phyloP scores from a whole-genome alignment of 2,888 invertebrate species.

The Chorisops tibialis region DNA sequence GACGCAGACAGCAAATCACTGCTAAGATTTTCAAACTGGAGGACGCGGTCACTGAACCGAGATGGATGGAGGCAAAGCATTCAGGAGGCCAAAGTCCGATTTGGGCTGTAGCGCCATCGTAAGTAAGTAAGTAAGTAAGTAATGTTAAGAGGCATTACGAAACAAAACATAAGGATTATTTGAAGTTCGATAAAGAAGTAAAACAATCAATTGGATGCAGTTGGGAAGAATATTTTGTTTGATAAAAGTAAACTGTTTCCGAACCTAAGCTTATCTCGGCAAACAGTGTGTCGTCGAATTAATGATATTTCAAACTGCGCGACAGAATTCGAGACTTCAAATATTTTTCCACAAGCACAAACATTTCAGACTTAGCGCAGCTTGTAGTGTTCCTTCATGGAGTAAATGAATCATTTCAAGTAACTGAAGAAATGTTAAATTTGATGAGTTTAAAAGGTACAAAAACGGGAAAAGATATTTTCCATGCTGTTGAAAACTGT shows the following conservation, averaged over 20 bases:
- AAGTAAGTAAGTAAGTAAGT: no score
- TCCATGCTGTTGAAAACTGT: slow-evolving; percentile 22
- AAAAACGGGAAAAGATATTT: slow-evolving; percentile 25
- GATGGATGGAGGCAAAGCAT: no score
- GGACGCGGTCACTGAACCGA: no score
- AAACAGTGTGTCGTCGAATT: slow-evolving; percentile 22
- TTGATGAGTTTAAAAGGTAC: slow-evolving; percentile 27
- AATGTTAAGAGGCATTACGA: slow-evolving; percentile 24
- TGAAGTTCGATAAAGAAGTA: slow-evolving; percentile 21
- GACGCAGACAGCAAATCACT: no score
- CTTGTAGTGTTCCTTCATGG: slow-evolving; percentile 21
- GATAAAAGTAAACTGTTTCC: slow-evolving; percentile 21
- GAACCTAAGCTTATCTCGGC: slow-evolving; percentile 5
- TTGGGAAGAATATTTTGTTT: no score
- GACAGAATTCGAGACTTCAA: slow-evolving; percentile 10
- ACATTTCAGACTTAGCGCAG: slow-evolving; percentile 25
- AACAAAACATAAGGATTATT: slow-evolving; percentile 21
- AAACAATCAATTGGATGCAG: slow-evolving; percentile 2
- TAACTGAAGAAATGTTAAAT: slow-evolving; percentile 28
- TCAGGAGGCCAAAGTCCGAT: no score
- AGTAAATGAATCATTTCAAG: slow-evolving; percentile 23
- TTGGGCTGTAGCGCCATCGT: no score
- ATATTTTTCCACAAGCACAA: slow-evolving; percentile 26
- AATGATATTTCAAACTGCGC: slow-evolving; percentile 18
- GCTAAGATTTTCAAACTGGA: no score